Evolutionary conservation across 2,797 vertebrate genomes (phyloP).

Genomic region (Arremon brunneinucha): DNA sequence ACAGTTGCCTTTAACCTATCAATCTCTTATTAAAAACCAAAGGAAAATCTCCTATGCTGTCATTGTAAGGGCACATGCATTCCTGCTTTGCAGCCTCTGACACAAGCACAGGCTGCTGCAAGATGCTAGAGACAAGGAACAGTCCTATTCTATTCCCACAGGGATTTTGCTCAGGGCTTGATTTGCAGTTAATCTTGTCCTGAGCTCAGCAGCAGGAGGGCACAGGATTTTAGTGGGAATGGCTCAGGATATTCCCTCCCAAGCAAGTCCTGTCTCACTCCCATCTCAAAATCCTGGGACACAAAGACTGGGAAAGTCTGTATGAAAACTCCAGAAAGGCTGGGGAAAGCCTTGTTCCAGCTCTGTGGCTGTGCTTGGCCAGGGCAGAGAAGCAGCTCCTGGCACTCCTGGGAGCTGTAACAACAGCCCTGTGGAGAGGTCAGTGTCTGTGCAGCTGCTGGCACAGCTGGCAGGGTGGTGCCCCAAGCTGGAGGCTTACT

Average conservation of each 20-base stretch:
- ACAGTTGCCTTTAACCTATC: neutral
- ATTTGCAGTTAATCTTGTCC: neutral
- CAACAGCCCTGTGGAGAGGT: neutral
- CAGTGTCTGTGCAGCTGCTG: neutral
- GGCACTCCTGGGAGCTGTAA: neutral
- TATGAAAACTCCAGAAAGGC: neutral
- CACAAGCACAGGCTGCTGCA: neutral
- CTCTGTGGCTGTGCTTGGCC: neutral
- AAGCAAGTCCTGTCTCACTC: neutral
- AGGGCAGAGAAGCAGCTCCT: neutral
- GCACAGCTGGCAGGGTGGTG: neutral
- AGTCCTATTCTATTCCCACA: neutral
- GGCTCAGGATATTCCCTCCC: neutral
- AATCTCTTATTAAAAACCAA: constrained; percentile 16
- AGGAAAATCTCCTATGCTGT: constrained; percentile 1
- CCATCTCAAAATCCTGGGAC: neutral
- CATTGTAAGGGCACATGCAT: neutral
- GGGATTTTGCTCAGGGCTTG: neutral
- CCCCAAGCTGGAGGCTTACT: neutral
- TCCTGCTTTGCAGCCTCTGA: neutral
- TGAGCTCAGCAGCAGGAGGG: neutral
- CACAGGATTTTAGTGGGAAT: neutral
- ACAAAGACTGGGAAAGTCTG: neutral
- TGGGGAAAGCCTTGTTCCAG: neutral
- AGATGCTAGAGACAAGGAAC: neutral